Evolutionary conservation across 1,140 invertebrate species (phyloP).

Genomic region (Papilio glaucus): DNA sequence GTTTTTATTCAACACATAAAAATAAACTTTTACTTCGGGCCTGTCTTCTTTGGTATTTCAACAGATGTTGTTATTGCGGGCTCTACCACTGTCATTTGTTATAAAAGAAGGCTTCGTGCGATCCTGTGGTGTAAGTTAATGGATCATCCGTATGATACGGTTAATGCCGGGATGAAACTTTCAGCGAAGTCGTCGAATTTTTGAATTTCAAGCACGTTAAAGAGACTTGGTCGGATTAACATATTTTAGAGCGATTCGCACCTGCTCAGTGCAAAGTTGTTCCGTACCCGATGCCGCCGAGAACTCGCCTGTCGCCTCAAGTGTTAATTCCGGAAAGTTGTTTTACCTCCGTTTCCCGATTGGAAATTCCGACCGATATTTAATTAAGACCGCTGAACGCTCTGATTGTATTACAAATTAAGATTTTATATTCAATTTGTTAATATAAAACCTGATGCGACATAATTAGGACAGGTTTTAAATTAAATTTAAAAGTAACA

Average conservation of each 20-base stretch:
- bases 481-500: too few relatives aligned
- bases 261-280: conserved; percentile 36
- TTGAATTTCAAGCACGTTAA: conserved; percentile 34
- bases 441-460: neutral
- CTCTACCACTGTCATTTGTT: too few relatives aligned
- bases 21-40: too few relatives aligned
- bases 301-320: conserved; percentile 25
- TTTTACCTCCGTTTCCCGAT: conserved; percentile 19
- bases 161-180: conserved; percentile 17
- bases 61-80: too few relatives aligned
- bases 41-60: too few relatives aligned
- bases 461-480: too few relatives aligned
- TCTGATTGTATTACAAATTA: conserved; percentile 14
- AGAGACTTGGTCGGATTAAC: conserved; percentile 35
- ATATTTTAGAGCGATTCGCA: conserved; percentile 38
- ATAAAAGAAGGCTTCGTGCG: conserved; percentile 36
- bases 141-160: conserved; percentile 22
- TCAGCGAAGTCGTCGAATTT: conserved; percentile 31
- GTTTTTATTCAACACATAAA: too few relatives aligned
- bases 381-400: conserved; percentile 9
- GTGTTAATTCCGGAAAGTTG: conserved; percentile 31
- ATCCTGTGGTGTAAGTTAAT: neutral
- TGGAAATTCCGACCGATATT: conserved; percentile 23
- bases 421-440: neutral
- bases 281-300: neutral